Percentiles rank a stretch among this genome's conserved stretches.
Evolutionary conservation across 37 sponge, comb jelly and placozoan species (phyloP).

Genomic region (Halisarca cf. caerulea): DNA sequence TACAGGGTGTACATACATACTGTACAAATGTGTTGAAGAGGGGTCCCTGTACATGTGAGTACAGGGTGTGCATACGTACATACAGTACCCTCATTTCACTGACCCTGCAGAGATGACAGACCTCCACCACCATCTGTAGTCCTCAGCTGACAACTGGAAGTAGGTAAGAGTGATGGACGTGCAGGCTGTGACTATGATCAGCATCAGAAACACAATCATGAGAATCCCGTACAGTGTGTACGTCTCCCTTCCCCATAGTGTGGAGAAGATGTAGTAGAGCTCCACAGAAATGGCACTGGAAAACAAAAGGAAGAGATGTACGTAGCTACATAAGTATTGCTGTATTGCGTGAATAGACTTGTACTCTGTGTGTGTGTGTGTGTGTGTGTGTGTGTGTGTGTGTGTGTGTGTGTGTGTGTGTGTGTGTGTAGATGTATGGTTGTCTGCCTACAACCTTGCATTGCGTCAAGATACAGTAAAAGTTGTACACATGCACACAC

Average conservation of each 20-base stretch:
- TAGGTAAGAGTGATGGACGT: slow-evolving; percentile 92
- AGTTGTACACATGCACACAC: no score
- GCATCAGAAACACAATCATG: slow-evolving; percentile 84
- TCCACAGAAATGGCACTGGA: slow-evolving; percentile 89
- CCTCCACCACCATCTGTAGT: slow-evolving; percentile 98
- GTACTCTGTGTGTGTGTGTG: slow-evolving; percentile 8
- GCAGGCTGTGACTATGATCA: slow-evolving; percentile 84
- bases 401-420: neutral
- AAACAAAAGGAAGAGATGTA: neutral
- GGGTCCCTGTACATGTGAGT: no score
- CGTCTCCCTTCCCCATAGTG: slow-evolving; percentile 87
- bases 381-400: slow-evolving; percentile 19
- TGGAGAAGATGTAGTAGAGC: slow-evolving; percentile 93
- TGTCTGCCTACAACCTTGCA: no score
- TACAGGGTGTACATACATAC: no score
- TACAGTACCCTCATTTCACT: no score
- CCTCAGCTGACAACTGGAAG: slow-evolving; percentile 89
- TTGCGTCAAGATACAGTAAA: no score
- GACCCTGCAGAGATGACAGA: slow-evolving; percentile 81
- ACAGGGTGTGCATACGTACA: no score
- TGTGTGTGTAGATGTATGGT: no score
- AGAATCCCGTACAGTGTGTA: slow-evolving; percentile 91
- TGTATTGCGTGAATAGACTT: neutral
- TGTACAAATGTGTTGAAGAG: no score
- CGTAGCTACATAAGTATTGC: neutral